Evolutionary conservation across 2,113 vertebrate species (phyloP), one percentile per base, ranked within the genome.

Genomic region (Amia ocellicauda): DNA sequence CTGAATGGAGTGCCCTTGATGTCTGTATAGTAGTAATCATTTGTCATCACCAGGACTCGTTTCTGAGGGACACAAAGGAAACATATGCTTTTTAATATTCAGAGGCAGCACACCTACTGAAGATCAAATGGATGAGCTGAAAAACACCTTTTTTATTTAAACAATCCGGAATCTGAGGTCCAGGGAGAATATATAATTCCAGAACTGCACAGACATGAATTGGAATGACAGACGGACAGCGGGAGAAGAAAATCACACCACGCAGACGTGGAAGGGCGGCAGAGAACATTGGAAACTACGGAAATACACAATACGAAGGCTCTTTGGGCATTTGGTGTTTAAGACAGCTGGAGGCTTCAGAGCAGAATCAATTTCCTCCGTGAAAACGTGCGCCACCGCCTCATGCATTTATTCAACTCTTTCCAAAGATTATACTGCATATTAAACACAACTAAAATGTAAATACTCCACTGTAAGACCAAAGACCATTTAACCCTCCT

Each of bases 21-120:
- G 86, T 99, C 93, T 74, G 96, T 99, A 69, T 99, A 98, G 90
- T 96, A 97, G 85, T 99, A 99, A 84, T 99, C 95, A 82, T 98
- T 98, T 81, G 95, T 95, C 89, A 98, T 89, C 84, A 96, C 92
- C 85, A 98, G 87, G 3, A 99, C 96, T 61, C 97, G 95, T 83
- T 95, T 98, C 97, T 99, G 86, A 82, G 86, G 80, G 63, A 77
- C 68, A 72, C 68, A 72, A 73, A 76, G 77, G 53, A 58, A 24
- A 13, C 43, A 47, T 2, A 4, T 8, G 43, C n/a, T n/a, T n/a
- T n/a, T n/a, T n/a, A n/a, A n/a, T n/a, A n/a, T n/a, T n/a, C n/a
- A n/a, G n/a, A n/a, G n/a, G n/a, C n/a, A n/a, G n/a, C n/a, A n/a
- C 16, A 42, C 7, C 24, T 26, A 8, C 23, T 61, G 40, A 61